Conservation (phyloP, 2,113 vertebrate genomes). For the Gyps fulvus region DNA sequence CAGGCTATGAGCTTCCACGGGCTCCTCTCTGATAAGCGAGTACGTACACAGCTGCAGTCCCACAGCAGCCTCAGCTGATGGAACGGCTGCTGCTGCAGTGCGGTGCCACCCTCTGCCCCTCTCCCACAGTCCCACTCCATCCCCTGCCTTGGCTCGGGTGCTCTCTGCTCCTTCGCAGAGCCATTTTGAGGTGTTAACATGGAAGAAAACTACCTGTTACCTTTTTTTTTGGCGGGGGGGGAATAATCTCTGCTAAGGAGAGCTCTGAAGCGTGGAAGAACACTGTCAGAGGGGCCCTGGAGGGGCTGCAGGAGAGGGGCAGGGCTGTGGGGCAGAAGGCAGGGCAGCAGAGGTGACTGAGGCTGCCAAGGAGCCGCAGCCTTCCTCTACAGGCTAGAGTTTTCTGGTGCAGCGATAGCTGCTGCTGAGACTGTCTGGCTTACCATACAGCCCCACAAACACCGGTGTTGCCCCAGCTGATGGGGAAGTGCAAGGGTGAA, state of each 20-base stretch:
- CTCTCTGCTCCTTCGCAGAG: background rate
- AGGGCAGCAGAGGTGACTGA: background rate
- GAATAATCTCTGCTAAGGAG: background rate
- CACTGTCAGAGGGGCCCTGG: background rate
- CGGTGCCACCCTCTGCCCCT: background rate
- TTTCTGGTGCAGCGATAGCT: background rate
- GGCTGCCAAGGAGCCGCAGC: background rate
- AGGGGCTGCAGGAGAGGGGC: background rate
- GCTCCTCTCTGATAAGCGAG: background rate
- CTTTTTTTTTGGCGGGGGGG: too few species aligned
- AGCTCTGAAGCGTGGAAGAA: background rate
- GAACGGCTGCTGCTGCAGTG: background rate
- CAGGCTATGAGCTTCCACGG: background rate
- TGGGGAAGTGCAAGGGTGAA: background rate
- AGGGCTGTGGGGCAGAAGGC: background rate
- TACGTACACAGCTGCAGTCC: constrained; percentile 13
- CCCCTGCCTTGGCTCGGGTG: background rate
- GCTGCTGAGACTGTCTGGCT: background rate
- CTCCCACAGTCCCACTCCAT: background rate
- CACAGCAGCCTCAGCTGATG: background rate
- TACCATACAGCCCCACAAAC: background rate
- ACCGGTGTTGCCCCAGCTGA: background rate
- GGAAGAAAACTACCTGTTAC: background rate
- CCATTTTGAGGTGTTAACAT: background rate
- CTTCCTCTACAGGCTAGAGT: background rate